Percentiles rank a stretch among this genome's conserved stretches.
Conservation (phyloP, 2,113 vertebrate species). For the Amblyopsis rosae region DNA sequence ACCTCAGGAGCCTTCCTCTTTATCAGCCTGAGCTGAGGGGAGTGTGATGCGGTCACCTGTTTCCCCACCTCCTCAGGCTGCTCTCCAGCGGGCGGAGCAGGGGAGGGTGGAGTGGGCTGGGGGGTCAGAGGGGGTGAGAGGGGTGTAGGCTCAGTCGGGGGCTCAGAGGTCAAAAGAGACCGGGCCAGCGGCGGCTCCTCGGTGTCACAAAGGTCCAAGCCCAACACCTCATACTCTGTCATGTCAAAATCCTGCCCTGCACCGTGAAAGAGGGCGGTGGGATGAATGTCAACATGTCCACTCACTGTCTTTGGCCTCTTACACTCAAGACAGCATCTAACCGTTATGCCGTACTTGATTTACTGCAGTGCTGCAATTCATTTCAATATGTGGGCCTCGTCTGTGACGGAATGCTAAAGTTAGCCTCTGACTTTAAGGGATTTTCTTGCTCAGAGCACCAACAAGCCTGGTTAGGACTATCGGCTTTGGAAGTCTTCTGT, state of each 20-base stretch:
- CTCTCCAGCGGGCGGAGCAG: conserved; percentile 41
- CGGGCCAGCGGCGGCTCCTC: conserved; percentile 43
- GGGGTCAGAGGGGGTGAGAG: conserved; percentile 42
- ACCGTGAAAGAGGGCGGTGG: conserved; percentile 51
- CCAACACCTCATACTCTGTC: conserved; percentile 77
- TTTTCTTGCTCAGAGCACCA: conserved; percentile 1
- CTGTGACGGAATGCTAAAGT: conserved; percentile 4
- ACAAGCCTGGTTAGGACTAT: background rate
- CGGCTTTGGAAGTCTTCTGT: background rate
- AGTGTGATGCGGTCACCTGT: conserved; percentile 40
- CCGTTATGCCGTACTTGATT: background rate
- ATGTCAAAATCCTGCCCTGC: conserved; percentile 76
- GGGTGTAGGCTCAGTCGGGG: conserved; percentile 18
- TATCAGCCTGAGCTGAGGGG: conserved; percentile 65
- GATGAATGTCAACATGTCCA: conserved; percentile 30
- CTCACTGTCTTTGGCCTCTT: background rate
- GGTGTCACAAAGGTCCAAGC: conserved; percentile 60
- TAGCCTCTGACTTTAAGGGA: background rate
- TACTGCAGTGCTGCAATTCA: background rate
- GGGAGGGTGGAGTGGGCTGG: conserved; percentile 26
- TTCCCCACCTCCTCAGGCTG: conserved; percentile 54
- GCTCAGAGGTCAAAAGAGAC: conserved; percentile 36
- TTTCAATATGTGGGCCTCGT: background rate
- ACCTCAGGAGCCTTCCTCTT: conserved; percentile 83
- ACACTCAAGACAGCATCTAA: conserved; percentile 3